Conservation (phyloP, 2,113 vertebrate species). For the Thalassarche chlororhynchos region DNA sequence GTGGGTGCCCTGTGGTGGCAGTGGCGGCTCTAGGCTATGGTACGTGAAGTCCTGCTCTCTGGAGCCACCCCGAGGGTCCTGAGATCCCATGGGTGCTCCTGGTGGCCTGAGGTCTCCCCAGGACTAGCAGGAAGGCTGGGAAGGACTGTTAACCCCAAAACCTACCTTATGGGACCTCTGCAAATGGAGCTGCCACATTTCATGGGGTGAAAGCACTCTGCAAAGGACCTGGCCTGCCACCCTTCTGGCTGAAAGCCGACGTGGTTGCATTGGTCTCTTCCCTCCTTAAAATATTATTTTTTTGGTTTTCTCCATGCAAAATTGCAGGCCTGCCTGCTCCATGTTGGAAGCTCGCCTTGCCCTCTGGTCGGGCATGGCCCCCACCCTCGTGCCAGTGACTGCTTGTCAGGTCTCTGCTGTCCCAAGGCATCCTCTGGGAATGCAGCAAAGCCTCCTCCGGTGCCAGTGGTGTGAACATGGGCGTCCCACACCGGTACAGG, state of each 20-base stretch:
- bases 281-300: background rate
- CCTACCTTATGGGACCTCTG: background rate
- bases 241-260: background rate
- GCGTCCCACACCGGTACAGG: background rate
- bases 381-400: background rate
- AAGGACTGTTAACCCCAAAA: background rate
- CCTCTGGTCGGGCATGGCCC: rapidly evolving
- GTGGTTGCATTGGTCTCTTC: background rate
- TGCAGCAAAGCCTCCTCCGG: background rate
- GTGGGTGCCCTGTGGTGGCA: background rate
- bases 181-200: background rate
- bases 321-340: background rate
- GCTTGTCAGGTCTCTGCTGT: background rate
- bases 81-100: background rate
- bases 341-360: background rate
- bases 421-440: background rate
- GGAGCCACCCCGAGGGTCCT: background rate
- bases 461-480: background rate
- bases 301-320: background rate
- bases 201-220: background rate
- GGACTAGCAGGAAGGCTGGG: background rate
- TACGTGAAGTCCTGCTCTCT: background rate
- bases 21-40: background rate
- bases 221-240: background rate
- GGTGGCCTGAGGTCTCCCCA: background rate